Conservation (phyloP, 2,113 vertebrate genomes). For the Centrocercus urophasianus region DNA sequence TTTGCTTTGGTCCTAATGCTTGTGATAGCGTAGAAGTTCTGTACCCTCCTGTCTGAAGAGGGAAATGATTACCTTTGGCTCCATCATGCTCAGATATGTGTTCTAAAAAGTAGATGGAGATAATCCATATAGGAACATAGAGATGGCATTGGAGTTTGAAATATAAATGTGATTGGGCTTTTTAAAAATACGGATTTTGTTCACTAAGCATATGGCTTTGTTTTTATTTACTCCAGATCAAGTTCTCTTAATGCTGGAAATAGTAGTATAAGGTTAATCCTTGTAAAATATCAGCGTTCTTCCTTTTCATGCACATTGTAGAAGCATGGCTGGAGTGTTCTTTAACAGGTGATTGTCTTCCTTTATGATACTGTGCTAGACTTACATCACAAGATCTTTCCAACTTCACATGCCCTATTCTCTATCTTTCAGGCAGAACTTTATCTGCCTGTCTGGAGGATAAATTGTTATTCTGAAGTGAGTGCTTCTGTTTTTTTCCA, state of each 20-base stretch:
- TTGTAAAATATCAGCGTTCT: not conserved
- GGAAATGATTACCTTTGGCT: conserved; percentile 71
- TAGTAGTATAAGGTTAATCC: not conserved
- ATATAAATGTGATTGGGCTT: conserved; percentile 13
- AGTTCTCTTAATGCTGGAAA: not conserved
- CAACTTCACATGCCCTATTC: fast-evolving
- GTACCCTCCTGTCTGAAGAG: conserved; percentile 64
- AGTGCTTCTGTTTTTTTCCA: not conserved
- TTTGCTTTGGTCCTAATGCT: conserved; percentile 44
- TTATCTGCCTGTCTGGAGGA: not conserved
- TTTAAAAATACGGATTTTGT: conserved; percentile 52
- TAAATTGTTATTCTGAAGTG: not conserved
- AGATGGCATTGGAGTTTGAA: conserved; percentile 32
- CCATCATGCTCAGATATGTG: conserved; percentile 26
- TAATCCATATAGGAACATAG: conserved; percentile 26
- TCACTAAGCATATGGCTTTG: conserved; percentile 45
- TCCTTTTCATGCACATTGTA: not conserved
- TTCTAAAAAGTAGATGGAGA: conserved; percentile 58
- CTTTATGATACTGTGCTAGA: not conserved
- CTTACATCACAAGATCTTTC: not conserved
- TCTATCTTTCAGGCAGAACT: conserved; percentile 12
- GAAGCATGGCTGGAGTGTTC: not conserved
- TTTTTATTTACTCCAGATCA: conserved; percentile 56
- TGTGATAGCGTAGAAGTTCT: conserved; percentile 58
- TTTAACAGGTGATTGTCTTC: not conserved